Percentiles rank a stretch among this genome's conserved stretches.
These are phyloP conservation scores for Amblyteles armatorius DNA, from an alignment of 2,888 invertebrate genomes.

Conservation along the genomic window DNA sequence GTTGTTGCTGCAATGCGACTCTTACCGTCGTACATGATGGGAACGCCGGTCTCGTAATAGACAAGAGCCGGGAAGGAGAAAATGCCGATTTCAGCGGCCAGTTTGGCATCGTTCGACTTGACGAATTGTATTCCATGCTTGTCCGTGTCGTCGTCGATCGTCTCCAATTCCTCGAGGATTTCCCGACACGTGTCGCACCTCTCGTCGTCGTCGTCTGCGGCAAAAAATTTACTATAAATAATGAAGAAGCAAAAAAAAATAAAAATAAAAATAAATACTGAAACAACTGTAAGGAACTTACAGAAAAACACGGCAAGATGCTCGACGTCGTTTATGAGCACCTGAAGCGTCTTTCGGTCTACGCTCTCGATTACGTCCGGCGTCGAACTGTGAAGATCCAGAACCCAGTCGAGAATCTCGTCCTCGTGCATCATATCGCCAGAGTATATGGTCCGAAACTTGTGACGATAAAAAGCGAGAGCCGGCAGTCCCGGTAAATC, in stretches of 20 bases:
- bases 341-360: conserved; percentile 95
- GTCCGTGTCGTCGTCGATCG: conserved; percentile 96
- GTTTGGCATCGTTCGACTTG: conserved; percentile 95
- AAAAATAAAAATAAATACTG: conserved; percentile 3
- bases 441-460: conserved; percentile 94
- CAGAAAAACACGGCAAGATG: conserved; percentile 97
- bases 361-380: conserved; percentile 96
- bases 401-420: conserved; percentile 95
- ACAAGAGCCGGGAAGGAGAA: conserved; percentile 96
- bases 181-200: conserved; percentile 94
- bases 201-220: conserved; percentile 93
- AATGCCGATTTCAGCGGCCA: conserved; percentile 96
- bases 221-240: conserved; percentile 39
- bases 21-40: conserved; percentile 98
- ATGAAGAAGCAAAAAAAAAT: conserved; percentile 11
- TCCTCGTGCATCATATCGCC: conserved; percentile 97
- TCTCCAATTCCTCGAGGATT: conserved; percentile 95
- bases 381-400: conserved; percentile 92
- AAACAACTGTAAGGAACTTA: conserved; percentile 85
- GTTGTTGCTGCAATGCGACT: conserved; percentile 65
- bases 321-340: conserved; percentile 95
- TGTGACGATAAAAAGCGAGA: conserved; percentile 94
- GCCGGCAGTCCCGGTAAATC: conserved; percentile 93
- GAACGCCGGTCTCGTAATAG: conserved; percentile 97
- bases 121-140: conserved; percentile 97